A percentile compares a stretch with the other conserved stretches of the same genome.
phyloP scores from a whole-genome alignment of 2,797 vertebrate species.

The Prunella strophiata region DNA sequence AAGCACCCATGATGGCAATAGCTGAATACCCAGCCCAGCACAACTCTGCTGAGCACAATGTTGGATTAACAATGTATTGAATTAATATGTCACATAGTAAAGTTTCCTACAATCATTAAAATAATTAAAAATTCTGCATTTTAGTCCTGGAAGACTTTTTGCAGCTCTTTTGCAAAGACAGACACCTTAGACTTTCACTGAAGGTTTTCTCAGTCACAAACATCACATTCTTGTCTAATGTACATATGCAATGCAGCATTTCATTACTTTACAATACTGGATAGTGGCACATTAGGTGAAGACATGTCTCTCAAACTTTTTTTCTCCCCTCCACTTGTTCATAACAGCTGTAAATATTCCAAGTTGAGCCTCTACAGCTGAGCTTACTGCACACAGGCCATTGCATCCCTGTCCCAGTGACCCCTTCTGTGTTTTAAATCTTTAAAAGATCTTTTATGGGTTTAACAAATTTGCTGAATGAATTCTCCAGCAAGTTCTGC shows the following conservation, averaged over 20 bases:
- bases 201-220: neutral
- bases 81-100: conserved; percentile 18
- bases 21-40: neutral
- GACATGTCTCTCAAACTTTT: neutral
- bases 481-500: neutral
- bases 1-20: neutral
- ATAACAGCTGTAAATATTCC: neutral
- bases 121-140: neutral
- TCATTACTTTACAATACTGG: neutral
- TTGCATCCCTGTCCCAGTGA: neutral
- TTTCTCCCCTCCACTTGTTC: neutral
- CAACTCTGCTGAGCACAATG: neutral
- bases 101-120: neutral
- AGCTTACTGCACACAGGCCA: neutral
- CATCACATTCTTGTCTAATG: neutral
- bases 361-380: neutral
- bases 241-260: neutral
- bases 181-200: neutral
- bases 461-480: neutral
- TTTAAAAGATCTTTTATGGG: neutral
- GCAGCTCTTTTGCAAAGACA: neutral
- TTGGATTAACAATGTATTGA: neutral
- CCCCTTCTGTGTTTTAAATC: neutral
- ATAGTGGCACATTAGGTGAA: neutral
- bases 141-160: neutral